Evolutionary conservation across 2,888 invertebrate species (phyloP).

Genomic region (Epistrophe eligans): DNA sequence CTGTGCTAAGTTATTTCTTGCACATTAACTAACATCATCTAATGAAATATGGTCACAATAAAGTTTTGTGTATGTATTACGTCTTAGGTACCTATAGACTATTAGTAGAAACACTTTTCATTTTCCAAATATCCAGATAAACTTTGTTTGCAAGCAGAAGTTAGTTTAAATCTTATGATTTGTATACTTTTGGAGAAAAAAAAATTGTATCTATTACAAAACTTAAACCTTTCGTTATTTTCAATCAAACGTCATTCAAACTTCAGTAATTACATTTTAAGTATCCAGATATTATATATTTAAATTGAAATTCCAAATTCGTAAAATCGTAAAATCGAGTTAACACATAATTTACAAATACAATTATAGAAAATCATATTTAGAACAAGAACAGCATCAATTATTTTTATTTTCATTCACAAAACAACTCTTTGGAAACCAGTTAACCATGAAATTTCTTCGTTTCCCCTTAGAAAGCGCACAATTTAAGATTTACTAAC

Average conservation of each 20-base stretch:
- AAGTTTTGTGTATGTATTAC: too few relatives aligned
- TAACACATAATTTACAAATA: neutral
- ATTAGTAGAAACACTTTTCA: too few relatives aligned
- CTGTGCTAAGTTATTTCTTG: too few relatives aligned
- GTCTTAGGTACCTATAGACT: too few relatives aligned
- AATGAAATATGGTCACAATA: neutral
- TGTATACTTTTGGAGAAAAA: too few relatives aligned
- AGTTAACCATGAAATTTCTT: conserved; percentile 69
- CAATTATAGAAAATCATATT: neutral
- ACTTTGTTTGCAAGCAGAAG: too few relatives aligned
- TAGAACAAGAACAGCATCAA: neutral
- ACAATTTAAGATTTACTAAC: conserved; percentile 18
- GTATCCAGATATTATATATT: neutral
- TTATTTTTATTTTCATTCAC: conserved; percentile 49
- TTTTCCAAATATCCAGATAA: too few relatives aligned
- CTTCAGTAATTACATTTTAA: neutral
- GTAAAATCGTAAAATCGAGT: neutral
- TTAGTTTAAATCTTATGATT: too few relatives aligned
- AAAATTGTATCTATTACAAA: too few relatives aligned
- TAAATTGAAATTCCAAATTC: neutral
- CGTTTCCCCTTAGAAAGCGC: conserved; percentile 46
- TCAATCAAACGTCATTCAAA: neutral
- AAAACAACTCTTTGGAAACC: conserved; percentile 61
- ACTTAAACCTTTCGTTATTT: too few relatives aligned
- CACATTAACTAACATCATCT: too few relatives aligned